Base-by-base conservation (phyloP, 2,113 vertebrate species). In the Syngnathus typhle region DNA sequence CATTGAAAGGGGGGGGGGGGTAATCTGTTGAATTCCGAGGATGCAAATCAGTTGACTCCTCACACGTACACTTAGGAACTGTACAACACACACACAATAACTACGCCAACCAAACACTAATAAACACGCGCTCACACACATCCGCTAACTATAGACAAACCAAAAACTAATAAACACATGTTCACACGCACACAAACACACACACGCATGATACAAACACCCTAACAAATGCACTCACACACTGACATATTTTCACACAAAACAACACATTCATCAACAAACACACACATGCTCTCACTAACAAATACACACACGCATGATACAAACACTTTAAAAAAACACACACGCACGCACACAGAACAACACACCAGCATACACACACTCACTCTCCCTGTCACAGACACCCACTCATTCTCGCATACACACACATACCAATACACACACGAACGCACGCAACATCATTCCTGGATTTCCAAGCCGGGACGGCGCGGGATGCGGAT, bases 41-140 rank as follows among this genome's bases (percentile, higher is more conserved):
- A 43, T 21, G 60, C 21, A 44, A 62, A 62, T 44, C n/a, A 62
- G 6, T 21, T 61, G n/a, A 62, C 54, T 11, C 27, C 23, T 21
- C 19, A 23, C n/a, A 23, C 19, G 6, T 16, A 49, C 15, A 18
- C 15, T 3, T 32, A 32, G 27, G 27, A 32, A 32, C 27, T 32
- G 27, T 32, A 32, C 27, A 32, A 49, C 13, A n/a, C 59, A 77
- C 52, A 66, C 75, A 66, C 72, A 43, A 11, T 21, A 13, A 27
- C 23, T 32, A 32, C 27, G 27, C 27, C 27, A 32, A 32, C 27
- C 27, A 32, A 32, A 32, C 27, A 32, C 27, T 27, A 27, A 23
- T 43, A 11, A 27, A 43, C 38, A 77, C 54, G 68, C 65, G 38
- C 64, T 38, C 52, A 39, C 32, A 65, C 63, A 27, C 64, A 41